phyloP scores from a whole-genome alignment of 2,113 vertebrate genomes.

The Syngnathus floridae region DNA sequence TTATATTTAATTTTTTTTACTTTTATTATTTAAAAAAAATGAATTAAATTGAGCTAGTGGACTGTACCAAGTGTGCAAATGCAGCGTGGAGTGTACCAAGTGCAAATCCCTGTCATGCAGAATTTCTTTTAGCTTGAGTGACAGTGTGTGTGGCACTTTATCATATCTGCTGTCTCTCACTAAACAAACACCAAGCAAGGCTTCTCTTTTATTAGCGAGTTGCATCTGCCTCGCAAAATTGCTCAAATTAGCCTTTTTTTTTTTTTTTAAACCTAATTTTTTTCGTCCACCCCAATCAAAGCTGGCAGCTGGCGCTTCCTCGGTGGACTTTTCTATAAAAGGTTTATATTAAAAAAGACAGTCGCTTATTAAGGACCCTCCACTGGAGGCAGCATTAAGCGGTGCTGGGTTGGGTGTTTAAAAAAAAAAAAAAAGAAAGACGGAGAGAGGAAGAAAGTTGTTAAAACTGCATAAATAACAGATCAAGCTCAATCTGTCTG shows the following conservation, averaged over 20 bases:
- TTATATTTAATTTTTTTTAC: too few species aligned
- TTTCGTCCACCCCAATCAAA: background rate
- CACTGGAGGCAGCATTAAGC: background rate
- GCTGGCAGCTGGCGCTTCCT: background rate
- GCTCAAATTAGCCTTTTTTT: background rate
- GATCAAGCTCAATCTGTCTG: background rate
- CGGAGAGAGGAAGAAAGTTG: background rate
- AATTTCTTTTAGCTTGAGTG: too few species aligned
- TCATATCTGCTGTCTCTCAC: background rate
- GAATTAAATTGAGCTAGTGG: too few species aligned
- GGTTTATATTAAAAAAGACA: conserved; percentile 3
- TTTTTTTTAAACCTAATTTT: background rate
- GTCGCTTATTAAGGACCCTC: background rate
- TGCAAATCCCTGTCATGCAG: too few species aligned
- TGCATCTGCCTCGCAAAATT: conserved; percentile 3
- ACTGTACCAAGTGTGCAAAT: too few species aligned
- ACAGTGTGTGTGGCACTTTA: background rate
- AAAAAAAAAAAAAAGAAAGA: background rate
- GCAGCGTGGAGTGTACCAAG: too few species aligned
- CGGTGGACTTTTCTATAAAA: background rate
- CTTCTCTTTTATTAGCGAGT: background rate
- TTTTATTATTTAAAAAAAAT: too few species aligned
- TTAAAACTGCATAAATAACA: conserved; percentile 1
- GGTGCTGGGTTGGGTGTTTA: background rate
- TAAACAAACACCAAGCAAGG: background rate